Evolutionary conservation across 2,797 vertebrate species (phyloP).

Genomic region (Nasua narica): DNA sequence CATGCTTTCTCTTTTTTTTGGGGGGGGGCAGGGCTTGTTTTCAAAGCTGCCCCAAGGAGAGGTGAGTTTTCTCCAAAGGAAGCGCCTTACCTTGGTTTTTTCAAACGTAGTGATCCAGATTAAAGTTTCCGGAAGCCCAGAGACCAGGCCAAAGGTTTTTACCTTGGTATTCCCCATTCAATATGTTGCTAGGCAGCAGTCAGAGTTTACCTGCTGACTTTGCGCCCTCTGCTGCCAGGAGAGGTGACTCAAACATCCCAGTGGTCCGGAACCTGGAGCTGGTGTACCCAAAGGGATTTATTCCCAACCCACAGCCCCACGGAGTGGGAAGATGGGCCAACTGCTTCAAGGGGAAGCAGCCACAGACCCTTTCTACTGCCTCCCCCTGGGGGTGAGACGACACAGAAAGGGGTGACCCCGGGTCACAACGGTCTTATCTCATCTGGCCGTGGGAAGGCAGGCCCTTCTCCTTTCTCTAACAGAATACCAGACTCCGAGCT

Average conservation of each 20-base stretch:
- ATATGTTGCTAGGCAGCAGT: neutral
- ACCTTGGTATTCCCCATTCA: no score
- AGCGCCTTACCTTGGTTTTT: neutral
- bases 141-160: neutral
- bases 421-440: neutral
- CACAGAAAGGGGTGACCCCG: neutral
- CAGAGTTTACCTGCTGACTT: neutral
- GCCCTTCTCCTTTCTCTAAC: neutral
- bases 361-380: neutral
- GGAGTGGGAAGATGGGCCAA: neutral
- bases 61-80: neutral
- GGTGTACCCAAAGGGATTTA: neutral
- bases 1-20: neutral
- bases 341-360: neutral
- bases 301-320: neutral
- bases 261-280: neutral
- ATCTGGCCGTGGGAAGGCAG: no score
- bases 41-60: neutral
- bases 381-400: neutral
- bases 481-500: neutral
- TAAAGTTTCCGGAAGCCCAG: neutral
- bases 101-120: neutral
- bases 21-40: neutral
- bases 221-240: neutral
- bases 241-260: neutral